Base-by-base conservation (phyloP, 2,113 vertebrate genomes). In the Silurus asotus region DNA sequence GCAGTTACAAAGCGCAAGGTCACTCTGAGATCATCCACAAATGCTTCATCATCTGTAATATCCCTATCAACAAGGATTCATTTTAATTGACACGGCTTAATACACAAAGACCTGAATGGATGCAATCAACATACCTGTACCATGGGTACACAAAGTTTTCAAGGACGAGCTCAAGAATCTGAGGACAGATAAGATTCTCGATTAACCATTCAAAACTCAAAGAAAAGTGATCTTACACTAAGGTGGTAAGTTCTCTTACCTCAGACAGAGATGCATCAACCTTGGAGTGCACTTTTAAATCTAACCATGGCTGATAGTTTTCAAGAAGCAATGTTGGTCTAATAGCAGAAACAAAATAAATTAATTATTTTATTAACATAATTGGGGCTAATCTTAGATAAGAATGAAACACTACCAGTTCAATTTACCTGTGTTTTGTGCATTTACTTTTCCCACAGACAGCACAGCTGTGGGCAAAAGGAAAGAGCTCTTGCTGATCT, bases 91-190 rank as follows among this genome's bases (percentile, higher is more conserved):
- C 17, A 49, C 11, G 8, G 51, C 28, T 56, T 48, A 76, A 61
- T 65, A 53, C 8, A 61, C 51, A 14, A 83, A 13, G n/a, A 15
- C 1, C 28, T 49, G 65, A 59, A 65, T 51, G 70, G 56, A 67
- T 28, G 59, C 70, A 58, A 88, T 62, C 80, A 90, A 89, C 94
- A 0, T 96, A 99, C 98, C 98, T 97, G 91, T 99, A 99, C 98
- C 98, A 99, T 0, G 98, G 97, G 92, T 99, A 97, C 76, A 99
- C 96, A 92, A 99, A 99, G 81, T 99, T 99, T 92, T 99, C 97
- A 90, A 99, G 93, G 87, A 99, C 97, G 89, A 99, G 90, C 86
- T 99, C 97, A 92, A 99, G 94, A 86, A 99, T 96, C 98, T 99
- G 93, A 55, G 74, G 69, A 84, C 59, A 81, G 83, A 86, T 3